A percentile compares a stretch with the other conserved stretches of the same genome.
Evolutionary conservation across 2,888 invertebrate genomes (phyloP).

Genomic region (Cremastobaeus sp.): DNA sequence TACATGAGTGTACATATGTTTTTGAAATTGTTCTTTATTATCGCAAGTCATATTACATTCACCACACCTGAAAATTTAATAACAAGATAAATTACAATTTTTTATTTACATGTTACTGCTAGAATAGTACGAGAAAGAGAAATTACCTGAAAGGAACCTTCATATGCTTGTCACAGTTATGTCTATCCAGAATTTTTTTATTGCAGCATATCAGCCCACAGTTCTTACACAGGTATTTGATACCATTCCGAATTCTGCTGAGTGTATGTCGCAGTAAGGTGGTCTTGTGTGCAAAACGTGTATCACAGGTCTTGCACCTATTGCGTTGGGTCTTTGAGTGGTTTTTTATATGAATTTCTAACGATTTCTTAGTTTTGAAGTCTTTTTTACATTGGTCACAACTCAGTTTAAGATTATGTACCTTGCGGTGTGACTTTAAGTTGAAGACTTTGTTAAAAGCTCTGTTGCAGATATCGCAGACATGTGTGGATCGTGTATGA

Average conservation of each 20-base stretch:
- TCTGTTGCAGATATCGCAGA: slow-evolving; percentile 27
- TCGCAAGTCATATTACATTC: slow-evolving; percentile 1
- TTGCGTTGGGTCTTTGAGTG: not conserved
- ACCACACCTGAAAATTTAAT: slow-evolving; percentile 15
- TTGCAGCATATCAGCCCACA: slow-evolving; percentile 39
- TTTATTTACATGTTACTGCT: not conserved
- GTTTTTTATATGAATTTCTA: slow-evolving; percentile 23
- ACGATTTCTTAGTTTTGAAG: slow-evolving; percentile 11
- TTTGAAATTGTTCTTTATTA: not conserved
- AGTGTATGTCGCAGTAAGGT: slow-evolving; percentile 23
- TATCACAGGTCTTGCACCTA: slow-evolving; percentile 22
- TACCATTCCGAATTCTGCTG: slow-evolving; percentile 28
- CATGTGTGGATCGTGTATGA: slow-evolving; percentile 17
- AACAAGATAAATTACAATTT: not conserved
- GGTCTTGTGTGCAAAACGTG: slow-evolving; percentile 3
- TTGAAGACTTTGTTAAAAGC: slow-evolving; percentile 26
- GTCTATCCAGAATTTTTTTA: slow-evolving; percentile 29
- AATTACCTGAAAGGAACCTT: slow-evolving; percentile 9
- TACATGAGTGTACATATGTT: slow-evolving; percentile 22
- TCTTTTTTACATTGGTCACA: slow-evolving; percentile 33
- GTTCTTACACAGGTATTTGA: slow-evolving; percentile 22
- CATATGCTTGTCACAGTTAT: not conserved
- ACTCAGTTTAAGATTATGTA: no score
- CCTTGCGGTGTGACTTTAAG: slow-evolving; percentile 31
- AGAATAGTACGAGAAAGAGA: no score